These are phyloP conservation scores for Holothuria leucospilota DNA, from an alignment of 53 echinoderm and acorn worm species.

Conservation along the genomic window DNA sequence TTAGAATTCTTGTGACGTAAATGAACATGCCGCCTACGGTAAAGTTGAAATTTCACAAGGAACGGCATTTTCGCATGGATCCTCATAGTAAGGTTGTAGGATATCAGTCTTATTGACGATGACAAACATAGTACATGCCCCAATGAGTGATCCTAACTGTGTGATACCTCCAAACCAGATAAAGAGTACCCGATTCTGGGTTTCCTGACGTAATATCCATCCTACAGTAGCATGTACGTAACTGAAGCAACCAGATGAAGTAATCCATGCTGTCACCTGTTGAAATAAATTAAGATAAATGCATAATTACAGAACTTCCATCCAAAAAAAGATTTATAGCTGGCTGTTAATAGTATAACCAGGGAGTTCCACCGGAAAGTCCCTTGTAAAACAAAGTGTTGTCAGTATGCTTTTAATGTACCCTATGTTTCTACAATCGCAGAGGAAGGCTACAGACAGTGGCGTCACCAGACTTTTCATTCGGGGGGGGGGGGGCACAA, in stretches of 20 bases:
- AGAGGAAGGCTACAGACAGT: no score
- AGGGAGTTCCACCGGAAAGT: no score
- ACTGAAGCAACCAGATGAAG: constrained; percentile 63
- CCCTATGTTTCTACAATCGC: no score
- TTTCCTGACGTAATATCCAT: constrained; percentile 84
- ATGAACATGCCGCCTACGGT: background rate
- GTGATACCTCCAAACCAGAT: constrained; percentile 87
- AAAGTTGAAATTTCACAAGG: constrained; percentile 46
- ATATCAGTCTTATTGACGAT: constrained; percentile 65
- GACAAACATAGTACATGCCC: constrained; percentile 87
- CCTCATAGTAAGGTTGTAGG: constrained; percentile 72
- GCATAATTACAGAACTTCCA: background rate
- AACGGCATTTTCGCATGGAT: constrained; percentile 64
- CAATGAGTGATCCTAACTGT: constrained; percentile 86
- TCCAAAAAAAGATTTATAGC: background rate
- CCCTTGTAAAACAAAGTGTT: no score
- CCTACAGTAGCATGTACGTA: constrained; percentile 85
- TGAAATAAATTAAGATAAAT: background rate
- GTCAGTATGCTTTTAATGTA: no score
- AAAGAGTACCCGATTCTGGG: constrained; percentile 72
- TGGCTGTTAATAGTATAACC: no score
- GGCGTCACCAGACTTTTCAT: no score
- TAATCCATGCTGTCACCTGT: constrained; percentile 88
- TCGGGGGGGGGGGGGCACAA: no score
- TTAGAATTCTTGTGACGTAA: no score